phyloP scores from a whole-genome alignment of 2,797 vertebrate species.

The Luscinia luscinia region DNA sequence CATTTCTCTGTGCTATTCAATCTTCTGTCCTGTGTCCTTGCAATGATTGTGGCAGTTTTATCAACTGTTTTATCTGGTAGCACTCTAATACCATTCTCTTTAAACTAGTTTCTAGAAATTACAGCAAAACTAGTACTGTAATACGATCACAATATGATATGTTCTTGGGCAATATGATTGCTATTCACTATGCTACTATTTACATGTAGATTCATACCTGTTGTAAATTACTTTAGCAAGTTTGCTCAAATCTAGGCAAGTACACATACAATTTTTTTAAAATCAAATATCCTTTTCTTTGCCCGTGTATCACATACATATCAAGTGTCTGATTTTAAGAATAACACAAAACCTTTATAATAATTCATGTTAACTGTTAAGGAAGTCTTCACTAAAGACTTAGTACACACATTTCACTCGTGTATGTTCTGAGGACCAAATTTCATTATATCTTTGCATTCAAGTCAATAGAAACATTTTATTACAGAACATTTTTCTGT shows the following conservation, averaged over 20 bases:
- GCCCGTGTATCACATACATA: neutral
- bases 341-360: neutral
- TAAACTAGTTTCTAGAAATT: neutral
- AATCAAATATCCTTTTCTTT: neutral
- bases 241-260: neutral
- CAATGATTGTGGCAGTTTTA: neutral
- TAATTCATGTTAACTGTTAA: neutral
- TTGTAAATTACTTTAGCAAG: neutral
- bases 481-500: neutral
- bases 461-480: neutral
- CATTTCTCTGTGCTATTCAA: neutral
- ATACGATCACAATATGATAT: neutral
- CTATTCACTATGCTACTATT: neutral
- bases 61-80: neutral
- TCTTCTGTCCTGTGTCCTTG: neutral
- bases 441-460: neutral
- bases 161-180: neutral
- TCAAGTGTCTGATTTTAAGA: neutral
- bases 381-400: neutral
- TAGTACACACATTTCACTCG: neutral
- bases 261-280: neutral
- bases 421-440: neutral
- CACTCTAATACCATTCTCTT: neutral
- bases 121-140: neutral
- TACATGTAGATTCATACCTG: neutral